A percentile compares a stretch with the other conserved stretches of the same genome.
Conservation (phyloP, 2,113 vertebrate species). For the Paramisgurnus dabryanus region DNA sequence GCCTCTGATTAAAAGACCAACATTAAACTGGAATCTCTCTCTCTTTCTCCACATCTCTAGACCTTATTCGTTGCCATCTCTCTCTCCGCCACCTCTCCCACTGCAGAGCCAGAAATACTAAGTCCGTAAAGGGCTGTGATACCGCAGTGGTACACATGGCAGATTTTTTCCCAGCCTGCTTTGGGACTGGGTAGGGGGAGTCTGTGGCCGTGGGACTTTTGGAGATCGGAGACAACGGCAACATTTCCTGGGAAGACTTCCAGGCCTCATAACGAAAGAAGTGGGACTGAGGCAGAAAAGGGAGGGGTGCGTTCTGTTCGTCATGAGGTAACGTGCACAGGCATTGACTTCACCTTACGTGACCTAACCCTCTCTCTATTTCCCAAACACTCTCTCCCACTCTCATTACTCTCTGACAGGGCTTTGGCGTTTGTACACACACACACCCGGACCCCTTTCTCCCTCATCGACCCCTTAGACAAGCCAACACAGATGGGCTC, state of each 20-base stretch:
- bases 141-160: conserved; percentile 52
- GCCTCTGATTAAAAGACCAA: no score
- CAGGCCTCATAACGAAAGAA: conserved; percentile 39
- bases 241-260: conserved; percentile 56
- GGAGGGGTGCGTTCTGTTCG: conserved; percentile 40
- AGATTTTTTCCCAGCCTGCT: conserved; percentile 58
- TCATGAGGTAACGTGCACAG: conserved; percentile 50
- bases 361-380: conserved; percentile 50
- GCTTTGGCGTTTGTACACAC: conserved; percentile 49
- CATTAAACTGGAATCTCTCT: no score
- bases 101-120: conserved; percentile 30
- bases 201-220: conserved; percentile 47
- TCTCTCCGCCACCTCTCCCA: conserved; percentile 18
- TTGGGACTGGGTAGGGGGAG: conserved; percentile 52
- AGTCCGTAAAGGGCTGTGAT: conserved; percentile 52
- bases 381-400: conserved; percentile 50
- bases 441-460: conserved; percentile 50
- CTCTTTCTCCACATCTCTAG: conserved; percentile 35
- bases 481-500: conserved; percentile 58
- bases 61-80: conserved; percentile 6
- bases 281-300: conserved; percentile 35
- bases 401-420: conserved; percentile 58
- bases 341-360: conserved; percentile 53
- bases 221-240: conserved; percentile 50
- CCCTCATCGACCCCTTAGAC: conserved; percentile 54